Evolutionary conservation across 2,888 invertebrate genomes (phyloP).

Genomic region (Lochmaea crataegi): DNA sequence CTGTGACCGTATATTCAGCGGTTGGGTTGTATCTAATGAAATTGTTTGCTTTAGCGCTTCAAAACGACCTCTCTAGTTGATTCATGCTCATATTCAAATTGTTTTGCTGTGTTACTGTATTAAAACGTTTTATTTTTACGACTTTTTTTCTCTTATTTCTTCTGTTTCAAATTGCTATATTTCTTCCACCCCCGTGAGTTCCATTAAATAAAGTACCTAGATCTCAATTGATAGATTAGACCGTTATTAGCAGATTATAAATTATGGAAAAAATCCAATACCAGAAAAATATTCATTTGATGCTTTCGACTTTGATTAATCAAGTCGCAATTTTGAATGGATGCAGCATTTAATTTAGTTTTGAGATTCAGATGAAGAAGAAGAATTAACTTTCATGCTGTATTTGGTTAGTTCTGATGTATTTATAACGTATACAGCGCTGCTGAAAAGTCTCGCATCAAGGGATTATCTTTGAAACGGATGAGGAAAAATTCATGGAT

Average conservation of each 20-base stretch:
- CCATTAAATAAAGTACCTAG: neutral
- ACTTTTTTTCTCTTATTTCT: neutral
- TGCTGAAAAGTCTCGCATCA: no score
- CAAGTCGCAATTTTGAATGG: no score
- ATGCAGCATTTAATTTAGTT: no score
- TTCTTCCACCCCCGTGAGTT: neutral
- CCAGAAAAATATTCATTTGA: no score
- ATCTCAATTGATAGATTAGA: neutral
- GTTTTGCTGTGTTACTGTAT: conserved; percentile 36
- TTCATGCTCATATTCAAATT: conserved; percentile 39
- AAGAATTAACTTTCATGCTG: no score
- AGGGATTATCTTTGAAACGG: no score
- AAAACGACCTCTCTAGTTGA: conserved; percentile 35
- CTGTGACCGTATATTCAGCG: neutral
- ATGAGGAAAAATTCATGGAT: no score
- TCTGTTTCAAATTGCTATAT: neutral
- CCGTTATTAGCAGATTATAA: neutral
- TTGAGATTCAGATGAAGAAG: no score
- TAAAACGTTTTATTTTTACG: conserved; percentile 33
- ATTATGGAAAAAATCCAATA: neutral
- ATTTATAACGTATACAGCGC: no score
- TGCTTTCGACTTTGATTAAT: no score
- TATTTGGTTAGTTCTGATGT: no score
- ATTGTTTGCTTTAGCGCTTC: conserved; percentile 38
- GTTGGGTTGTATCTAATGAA: conserved; percentile 30